These are phyloP conservation scores for Parazoanthus darwini DNA, from an alignment of 92 coral and sea anemone genomes.

Conservation along the genomic window DNA sequence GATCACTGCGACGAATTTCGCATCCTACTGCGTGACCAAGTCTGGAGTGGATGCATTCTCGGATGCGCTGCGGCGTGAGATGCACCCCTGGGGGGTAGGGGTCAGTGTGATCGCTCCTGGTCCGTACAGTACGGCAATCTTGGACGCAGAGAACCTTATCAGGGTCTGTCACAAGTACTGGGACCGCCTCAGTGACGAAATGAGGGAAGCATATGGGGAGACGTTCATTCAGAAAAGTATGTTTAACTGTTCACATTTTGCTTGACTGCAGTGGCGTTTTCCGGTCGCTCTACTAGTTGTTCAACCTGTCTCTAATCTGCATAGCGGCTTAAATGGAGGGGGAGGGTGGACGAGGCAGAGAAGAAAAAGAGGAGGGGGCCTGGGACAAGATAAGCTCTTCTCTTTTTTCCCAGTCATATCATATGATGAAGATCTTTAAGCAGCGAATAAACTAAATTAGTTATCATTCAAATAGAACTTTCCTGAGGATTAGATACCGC, in stretches of 20 bases:
- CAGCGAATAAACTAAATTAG: no score
- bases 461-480: no score
- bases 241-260: not conserved
- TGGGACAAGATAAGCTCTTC: no score
- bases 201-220: conserved; percentile 50
- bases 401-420: no score
- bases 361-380: no score
- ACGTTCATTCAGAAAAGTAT: conserved; percentile 42
- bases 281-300: not conserved
- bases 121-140: conserved; percentile 42
- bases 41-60: conserved; percentile 59
- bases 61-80: conserved; percentile 54
- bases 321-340: no score
- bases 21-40: conserved; percentile 48
- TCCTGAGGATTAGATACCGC: no score
- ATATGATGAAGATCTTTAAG: no score
- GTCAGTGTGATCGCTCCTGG: conserved; percentile 52
- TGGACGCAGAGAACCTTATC: conserved; percentile 24
- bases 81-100: conserved; percentile 47
- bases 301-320: no score
- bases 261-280: not conserved
- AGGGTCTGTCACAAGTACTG: conserved; percentile 40
- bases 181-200: conserved; percentile 40
- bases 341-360: no score
- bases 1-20: conserved; percentile 49